Conservation (phyloP, 2,113 vertebrate species). For the Rhea americana region DNA sequence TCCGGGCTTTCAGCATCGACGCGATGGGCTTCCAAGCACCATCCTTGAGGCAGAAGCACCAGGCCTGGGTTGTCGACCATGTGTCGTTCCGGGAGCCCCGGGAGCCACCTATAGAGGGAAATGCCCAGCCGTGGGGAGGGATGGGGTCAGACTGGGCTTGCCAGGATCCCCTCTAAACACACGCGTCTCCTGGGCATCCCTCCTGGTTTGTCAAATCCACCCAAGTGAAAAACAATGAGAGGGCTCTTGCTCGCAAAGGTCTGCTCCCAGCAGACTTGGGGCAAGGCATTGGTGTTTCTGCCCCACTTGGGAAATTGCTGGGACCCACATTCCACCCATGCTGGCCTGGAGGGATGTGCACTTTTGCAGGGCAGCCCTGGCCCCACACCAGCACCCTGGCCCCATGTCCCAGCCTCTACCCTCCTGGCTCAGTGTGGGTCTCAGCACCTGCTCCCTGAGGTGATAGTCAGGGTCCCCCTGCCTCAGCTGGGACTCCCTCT, state of each 20-base stretch:
- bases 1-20: constrained; percentile 91
- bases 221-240: neutral
- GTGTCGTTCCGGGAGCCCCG: constrained; percentile 89
- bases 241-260: neutral
- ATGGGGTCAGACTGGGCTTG: neutral
- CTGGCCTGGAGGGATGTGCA: neutral
- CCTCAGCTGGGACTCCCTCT: neutral
- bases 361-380: neutral
- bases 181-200: neutral
- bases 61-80: constrained; percentile 95
- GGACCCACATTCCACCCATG: neutral
- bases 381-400: fast-evolving
- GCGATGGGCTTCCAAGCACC: constrained; percentile 86
- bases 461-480: fast-evolving
- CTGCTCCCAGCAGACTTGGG: too few species aligned
- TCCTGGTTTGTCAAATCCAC: fast-evolving
- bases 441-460: neutral
- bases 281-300: neutral
- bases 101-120: constrained; percentile 84
- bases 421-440: neutral
- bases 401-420: neutral
- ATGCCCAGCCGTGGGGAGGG: neutral
- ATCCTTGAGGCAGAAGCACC: constrained; percentile 89
- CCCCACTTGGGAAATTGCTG: neutral
- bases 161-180: fast-evolving